phyloP scores from a whole-genome alignment of 2,888 invertebrate genomes.

The Dyspetes luteomarginatus region DNA sequence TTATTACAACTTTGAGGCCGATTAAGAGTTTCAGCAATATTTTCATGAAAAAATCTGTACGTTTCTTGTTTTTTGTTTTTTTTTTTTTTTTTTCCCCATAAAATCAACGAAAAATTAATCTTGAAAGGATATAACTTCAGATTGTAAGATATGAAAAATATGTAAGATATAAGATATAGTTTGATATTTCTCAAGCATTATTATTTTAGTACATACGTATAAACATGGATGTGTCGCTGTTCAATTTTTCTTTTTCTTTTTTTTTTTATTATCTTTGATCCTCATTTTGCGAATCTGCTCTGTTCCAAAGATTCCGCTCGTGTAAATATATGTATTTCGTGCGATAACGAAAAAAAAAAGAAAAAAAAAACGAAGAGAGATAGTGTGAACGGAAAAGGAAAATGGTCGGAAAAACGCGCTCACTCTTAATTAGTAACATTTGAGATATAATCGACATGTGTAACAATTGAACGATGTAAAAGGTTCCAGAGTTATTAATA shows the following conservation, averaged over 20 bases:
- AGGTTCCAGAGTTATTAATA: slow-evolving; percentile 50
- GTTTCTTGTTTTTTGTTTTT: not conserved
- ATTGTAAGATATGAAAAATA: slow-evolving; percentile 59
- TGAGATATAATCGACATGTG: slow-evolving; percentile 41
- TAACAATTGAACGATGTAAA: slow-evolving; percentile 47
- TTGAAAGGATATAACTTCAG: slow-evolving; percentile 42
- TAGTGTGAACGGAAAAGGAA: slow-evolving; percentile 14
- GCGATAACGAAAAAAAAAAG: slow-evolving; percentile 28
- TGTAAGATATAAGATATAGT: slow-evolving; percentile 51
- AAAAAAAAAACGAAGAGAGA: slow-evolving; percentile 25
- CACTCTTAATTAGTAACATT: slow-evolving; percentile 35
- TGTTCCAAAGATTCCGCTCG: slow-evolving; percentile 70
- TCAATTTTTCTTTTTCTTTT: slow-evolving; percentile 42
- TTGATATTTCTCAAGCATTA: slow-evolving; percentile 29
- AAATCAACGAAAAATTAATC: slow-evolving; percentile 13
- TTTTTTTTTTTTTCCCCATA: not conserved
- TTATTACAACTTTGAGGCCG: not conserved
- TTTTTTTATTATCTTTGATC: slow-evolving; percentile 51
- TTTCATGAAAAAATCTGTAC: slow-evolving; percentile 8
- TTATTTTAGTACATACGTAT: slow-evolving; percentile 36
- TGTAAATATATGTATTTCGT: slow-evolving; percentile 69
- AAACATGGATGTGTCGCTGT: slow-evolving; percentile 53
- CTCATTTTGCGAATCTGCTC: slow-evolving; percentile 66
- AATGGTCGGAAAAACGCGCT: slow-evolving; percentile 11
- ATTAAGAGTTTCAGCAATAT: slow-evolving; percentile 28